phyloP scores from a whole-genome alignment of 2,888 invertebrate genomes.

The Melinaea marsaeus region DNA sequence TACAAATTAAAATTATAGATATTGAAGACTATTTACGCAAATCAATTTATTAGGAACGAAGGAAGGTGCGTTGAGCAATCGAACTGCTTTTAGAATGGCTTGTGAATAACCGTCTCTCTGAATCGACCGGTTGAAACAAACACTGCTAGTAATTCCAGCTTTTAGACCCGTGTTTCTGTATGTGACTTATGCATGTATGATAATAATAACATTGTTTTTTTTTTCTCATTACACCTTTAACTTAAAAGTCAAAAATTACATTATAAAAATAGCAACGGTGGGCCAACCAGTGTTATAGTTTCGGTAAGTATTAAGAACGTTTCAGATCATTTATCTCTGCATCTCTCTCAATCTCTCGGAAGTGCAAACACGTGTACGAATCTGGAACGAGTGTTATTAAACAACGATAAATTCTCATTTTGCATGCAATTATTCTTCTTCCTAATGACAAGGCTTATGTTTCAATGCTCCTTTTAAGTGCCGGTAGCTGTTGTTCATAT shows the following conservation, averaged over 20 bases:
- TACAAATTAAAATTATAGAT: background rate
- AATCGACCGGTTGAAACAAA: conserved; percentile 46
- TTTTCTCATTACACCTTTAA: too few species aligned
- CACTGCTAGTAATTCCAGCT: conserved; percentile 62
- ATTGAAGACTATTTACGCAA: conserved; percentile 29
- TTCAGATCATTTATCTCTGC: conserved; percentile 7
- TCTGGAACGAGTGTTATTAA: conserved; percentile 36
- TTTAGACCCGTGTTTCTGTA: conserved; percentile 45
- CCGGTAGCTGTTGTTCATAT: conserved; percentile 24
- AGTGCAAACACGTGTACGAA: conserved; percentile 8
- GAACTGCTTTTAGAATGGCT: conserved; percentile 57
- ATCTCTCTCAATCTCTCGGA: too few species aligned
- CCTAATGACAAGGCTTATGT: conserved; percentile 50
- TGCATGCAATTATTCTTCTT: conserved; percentile 56
- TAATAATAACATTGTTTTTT: too few species aligned
- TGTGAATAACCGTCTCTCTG: conserved; percentile 47
- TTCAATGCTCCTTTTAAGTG: conserved; percentile 48
- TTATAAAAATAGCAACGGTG: too few species aligned
- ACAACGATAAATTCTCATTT: conserved; percentile 55
- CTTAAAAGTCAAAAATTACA: too few species aligned
- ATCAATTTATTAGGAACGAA: conserved; percentile 36
- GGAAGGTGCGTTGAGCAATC: conserved; percentile 27
- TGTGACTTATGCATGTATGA: conserved; percentile 14
- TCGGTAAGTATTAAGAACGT: too few species aligned
- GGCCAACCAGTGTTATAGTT: too few species aligned